These are phyloP conservation scores for Drosophila tropicalis DNA, from an alignment of 1,140 invertebrate genomes.

Conservation along the genomic window DNA sequence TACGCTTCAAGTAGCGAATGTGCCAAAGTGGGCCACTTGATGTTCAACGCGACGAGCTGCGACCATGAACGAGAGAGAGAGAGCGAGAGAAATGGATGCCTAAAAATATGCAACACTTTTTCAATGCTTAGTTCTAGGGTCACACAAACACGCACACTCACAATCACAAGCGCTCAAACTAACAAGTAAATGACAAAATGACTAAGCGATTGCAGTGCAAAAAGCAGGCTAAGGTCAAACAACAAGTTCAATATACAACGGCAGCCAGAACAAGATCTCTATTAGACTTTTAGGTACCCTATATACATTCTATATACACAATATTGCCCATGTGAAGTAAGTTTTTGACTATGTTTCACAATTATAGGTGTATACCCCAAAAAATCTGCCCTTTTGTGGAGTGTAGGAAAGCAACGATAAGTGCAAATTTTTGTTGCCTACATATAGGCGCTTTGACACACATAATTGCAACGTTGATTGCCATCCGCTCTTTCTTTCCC, in stretches of 20 bases:
- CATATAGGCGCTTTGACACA: slow-evolving; percentile 25
- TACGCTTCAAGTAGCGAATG: slow-evolving; percentile 74
- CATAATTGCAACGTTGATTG: slow-evolving; percentile 74
- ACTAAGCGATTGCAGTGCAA: slow-evolving; percentile 45
- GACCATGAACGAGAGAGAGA: slow-evolving; percentile 55
- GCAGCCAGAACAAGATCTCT: slow-evolving; percentile 15
- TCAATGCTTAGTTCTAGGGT: slow-evolving; percentile 11
- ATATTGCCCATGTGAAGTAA: no score
- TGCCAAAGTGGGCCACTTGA: slow-evolving; percentile 71
- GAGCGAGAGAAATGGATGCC: slow-evolving; percentile 26
- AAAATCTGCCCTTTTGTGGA: no score
- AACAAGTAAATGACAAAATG: slow-evolving; percentile 44
- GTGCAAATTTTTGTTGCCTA: slow-evolving; percentile 15
- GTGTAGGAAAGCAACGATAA: not conserved
- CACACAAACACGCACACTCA: slow-evolving; percentile 2
- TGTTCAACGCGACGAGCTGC: slow-evolving; percentile 58
- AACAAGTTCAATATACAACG: slow-evolving; percentile 67
- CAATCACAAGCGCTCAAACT: not conserved
- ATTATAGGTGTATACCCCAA: not conserved
- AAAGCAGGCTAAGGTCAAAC: slow-evolving; percentile 74
- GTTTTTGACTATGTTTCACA: not conserved
- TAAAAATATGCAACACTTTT: slow-evolving; percentile 70
- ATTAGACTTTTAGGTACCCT: not conserved
- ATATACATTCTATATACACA: not conserved
- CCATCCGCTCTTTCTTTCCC: slow-evolving; percentile 58